Conservation (phyloP, 2,113 vertebrate species). For the Taxidea taxus region DNA sequence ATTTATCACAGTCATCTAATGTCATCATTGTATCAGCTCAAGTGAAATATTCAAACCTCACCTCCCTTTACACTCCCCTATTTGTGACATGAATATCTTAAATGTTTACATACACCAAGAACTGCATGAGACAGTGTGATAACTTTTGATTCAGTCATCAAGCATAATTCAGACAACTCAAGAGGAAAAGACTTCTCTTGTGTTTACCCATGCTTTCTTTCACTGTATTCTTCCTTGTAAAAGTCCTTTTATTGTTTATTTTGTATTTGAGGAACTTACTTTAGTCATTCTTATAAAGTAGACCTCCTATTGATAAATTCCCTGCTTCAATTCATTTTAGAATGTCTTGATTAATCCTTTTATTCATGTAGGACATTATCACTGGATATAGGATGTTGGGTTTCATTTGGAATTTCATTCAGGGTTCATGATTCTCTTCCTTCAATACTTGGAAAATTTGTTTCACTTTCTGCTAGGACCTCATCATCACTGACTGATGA, state of each 20-base stretch:
- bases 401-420: not conserved
- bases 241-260: not conserved
- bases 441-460: constrained; percentile 19
- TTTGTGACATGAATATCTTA: constrained; percentile 3
- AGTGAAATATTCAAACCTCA: not conserved
- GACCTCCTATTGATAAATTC: not conserved
- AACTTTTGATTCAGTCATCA: not conserved
- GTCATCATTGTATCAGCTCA: not conserved
- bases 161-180: not conserved
- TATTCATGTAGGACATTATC: not conserved
- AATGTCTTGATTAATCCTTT: not conserved
- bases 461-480: not conserved
- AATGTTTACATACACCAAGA: not conserved
- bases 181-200: not conserved
- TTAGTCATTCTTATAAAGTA: not conserved
- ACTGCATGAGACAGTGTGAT: not conserved
- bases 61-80: not conserved
- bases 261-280: constrained; percentile 4
- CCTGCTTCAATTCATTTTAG: not conserved
- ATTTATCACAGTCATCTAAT: constrained; percentile 1
- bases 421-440: not conserved
- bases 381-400: not conserved
- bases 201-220: constrained; percentile 28
- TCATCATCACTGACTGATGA: constrained; percentile 14
- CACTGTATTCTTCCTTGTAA: not conserved